These are phyloP conservation scores for Pocillopora meandrina DNA, from an alignment of 92 coral and sea anemone genomes.

Conservation along the genomic window DNA sequence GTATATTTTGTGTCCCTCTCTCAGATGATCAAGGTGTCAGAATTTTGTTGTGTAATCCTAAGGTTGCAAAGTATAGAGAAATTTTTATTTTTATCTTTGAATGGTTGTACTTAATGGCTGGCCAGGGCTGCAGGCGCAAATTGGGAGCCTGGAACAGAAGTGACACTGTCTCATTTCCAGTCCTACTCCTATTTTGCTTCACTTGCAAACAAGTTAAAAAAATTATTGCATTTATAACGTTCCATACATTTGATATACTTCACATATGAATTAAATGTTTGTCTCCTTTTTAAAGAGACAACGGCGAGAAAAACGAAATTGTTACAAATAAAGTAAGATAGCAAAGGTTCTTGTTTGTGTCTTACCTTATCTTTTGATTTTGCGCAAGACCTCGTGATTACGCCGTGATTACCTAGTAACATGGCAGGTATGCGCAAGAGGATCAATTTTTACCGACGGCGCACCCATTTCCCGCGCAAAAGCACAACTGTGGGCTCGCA, in stretches of 20 bases:
- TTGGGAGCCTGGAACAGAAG: not conserved
- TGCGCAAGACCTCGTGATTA: no score
- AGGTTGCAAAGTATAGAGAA: not conserved
- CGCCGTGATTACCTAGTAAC: no score
- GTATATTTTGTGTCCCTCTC: not conserved
- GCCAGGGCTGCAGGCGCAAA: not conserved
- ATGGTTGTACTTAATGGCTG: not conserved
- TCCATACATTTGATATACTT: constrained; percentile 31
- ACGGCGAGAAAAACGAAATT: constrained; percentile 16
- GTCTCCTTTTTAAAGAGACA: constrained; percentile 34
- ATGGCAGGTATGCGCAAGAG: no score
- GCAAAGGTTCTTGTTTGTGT: no score
- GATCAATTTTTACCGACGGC: no score
- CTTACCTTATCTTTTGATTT: not conserved
- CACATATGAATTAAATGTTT: constrained; percentile 29
- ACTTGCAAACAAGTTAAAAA: not conserved
- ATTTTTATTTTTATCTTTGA: not conserved
- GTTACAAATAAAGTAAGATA: constrained; percentile 33
- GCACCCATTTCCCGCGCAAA: no score
- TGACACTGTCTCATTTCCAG: not conserved
- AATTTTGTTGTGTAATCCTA: not conserved
- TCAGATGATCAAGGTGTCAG: not conserved
- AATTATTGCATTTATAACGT: constrained; percentile 31
- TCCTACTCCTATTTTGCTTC: not conserved
- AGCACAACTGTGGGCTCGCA: no score